Base-by-base conservation (phyloP, 2,113 vertebrate genomes). In the Sylvietta virens region DNA sequence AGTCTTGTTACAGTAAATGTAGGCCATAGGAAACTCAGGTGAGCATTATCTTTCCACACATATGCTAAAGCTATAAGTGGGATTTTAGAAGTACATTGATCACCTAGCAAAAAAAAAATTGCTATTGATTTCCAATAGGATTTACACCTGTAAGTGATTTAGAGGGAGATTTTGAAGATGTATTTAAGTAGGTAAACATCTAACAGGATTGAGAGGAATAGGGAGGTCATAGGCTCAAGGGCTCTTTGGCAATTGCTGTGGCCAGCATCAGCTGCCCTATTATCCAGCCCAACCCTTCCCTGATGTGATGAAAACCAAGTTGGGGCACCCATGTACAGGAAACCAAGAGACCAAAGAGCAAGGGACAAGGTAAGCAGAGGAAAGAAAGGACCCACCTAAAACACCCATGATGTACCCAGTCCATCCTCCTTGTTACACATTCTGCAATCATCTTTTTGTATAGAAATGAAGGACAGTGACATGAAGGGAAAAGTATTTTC, bases 151-250 rank as follows among this genome's bases (percentile, higher is more conserved):
- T 51, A 93, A 54, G 50, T 73, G 11, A 70, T 58, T 88, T 73
- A 76, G 44, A 57, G 48, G 44, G 26, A 90, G 42, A 57, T 92
- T 81, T 69, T 95, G 53, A 76, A 87, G 81, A 40, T n/a, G 39
- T 80, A n/a, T 83, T 92, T 90, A 70, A 83, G 72, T 50, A 71
- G 86, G 81, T 64, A 94, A 81, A 87, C 35, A 54, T n/a, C 56
- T 86, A 94, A 71, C n/a, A 78, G 81, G 72, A 77, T 14, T 86
- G 54, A 57, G 48, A 53, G 70, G n/a, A 94, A 74, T 3, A 51
- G 44, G 19, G 51, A 62, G n/a, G 56, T 84, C 70, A 53, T 11
- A 44, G 33, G 71, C 33, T 62, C 73, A 89, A 88, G 33, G 50
- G 28, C 30, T 71, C 22, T 83, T 39, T 17, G 35, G 51, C 48